Evolutionary conservation across 2,113 vertebrate genomes (phyloP), one percentile per base, ranked within the genome.

Genomic region (Tympanuchus pallidicinctus): DNA sequence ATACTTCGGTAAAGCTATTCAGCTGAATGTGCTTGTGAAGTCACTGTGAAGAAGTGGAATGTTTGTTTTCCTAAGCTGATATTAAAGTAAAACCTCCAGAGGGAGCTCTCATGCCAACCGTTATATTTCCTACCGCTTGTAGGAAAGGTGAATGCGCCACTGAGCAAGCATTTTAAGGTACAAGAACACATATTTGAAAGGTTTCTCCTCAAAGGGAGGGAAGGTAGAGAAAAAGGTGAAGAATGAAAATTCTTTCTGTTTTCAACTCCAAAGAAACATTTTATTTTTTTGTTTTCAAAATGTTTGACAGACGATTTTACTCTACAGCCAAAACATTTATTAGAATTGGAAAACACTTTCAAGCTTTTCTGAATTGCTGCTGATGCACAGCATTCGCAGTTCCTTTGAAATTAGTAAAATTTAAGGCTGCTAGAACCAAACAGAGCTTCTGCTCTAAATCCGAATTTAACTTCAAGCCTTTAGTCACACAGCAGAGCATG

Each of bases 101-200:
- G 86, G 83, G 91, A 93, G 91, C 89, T 96, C 88, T 94, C 92
- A 86, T 4, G 95, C 43, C 32, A 92, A 64, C 8, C 14, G 86
- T n/a, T 2, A 82, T 56, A 48, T 73, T 75, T 88, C 79, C 36
- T 36, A 38, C 1, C 15, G 0, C 0, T 9, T 27, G 18, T 4
- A 64, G 24, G 34, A 76, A 57, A n/a, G 3, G 16, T 45, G 25
- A 60, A 64, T 2, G 8, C 8, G 89, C 13, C 5, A 54, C 38
- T 24, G 8, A 32, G 40, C 17, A 77, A 86, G 45, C 2, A 15
- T 42, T 69, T 85, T 75, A 21, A 89, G 77, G 88, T 7, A 50
- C 2, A 83, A 43, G 5, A 86, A 86, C 45, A 74, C 17, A 50
- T 3, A 1, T 42, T 57, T 56, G 57, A 91, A 60, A 81, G 40